A percentile compares a stretch with the other conserved stretches of the same genome.
phyloP scores from a whole-genome alignment of 1,140 invertebrate genomes.

The Oscheius sp. region DNA sequence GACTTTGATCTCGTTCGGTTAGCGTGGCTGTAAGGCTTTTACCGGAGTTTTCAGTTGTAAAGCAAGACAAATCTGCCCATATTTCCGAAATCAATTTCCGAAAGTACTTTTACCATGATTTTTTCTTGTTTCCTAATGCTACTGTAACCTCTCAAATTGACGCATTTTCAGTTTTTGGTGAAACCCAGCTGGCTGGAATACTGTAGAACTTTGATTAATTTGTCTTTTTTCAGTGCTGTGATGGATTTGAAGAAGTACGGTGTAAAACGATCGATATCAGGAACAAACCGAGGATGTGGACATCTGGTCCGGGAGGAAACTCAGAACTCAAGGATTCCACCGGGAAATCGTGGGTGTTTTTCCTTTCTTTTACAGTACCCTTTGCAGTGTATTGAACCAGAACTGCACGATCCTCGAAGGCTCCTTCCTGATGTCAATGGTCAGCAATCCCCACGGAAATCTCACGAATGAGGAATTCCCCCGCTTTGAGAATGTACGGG shows the following conservation, averaged over 20 bases:
- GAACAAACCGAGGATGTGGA: conserved; percentile 40
- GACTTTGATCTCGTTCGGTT: no score
- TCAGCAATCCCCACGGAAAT: conserved; percentile 28
- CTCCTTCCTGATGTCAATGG: conserved; percentile 55
- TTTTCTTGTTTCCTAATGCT: no score
- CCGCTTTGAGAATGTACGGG: conserved; percentile 48
- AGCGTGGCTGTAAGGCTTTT: no score
- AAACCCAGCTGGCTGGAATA: no score
- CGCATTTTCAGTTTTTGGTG: no score
- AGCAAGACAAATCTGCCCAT: no score
- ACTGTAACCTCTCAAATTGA: no score
- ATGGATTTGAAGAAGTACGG: conserved; percentile 33
- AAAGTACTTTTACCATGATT: no score
- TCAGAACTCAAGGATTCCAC: not conserved
- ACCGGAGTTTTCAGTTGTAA: no score
- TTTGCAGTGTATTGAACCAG: conserved; percentile 10
- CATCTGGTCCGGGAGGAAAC: not conserved
- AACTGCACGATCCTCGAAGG: conserved; percentile 60
- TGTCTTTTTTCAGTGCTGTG: not conserved
- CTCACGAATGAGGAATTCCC: conserved; percentile 40
- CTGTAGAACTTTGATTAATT: no score
- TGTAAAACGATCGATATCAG: conserved; percentile 48
- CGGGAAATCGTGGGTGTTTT: not conserved
- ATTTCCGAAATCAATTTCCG: no score
- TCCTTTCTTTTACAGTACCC: no score